Evolutionary conservation across 2,113 vertebrate genomes (phyloP), one percentile per base, ranked within the genome.

Genomic region (Lathamus discolor): DNA sequence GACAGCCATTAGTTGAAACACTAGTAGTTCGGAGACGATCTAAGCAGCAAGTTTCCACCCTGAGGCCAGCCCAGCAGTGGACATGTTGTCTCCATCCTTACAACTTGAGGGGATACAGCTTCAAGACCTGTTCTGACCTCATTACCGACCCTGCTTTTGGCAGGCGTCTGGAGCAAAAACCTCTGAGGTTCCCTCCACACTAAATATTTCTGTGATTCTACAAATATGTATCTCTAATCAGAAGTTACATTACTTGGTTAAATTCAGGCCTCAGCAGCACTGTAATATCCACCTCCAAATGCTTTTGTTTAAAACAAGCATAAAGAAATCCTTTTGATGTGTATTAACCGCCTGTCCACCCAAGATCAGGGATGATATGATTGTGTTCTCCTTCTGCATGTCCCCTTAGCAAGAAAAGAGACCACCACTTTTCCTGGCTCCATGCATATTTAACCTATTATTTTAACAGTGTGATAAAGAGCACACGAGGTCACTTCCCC

Each of bases 381-480:
- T 62, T 37, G 22, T 59, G 33, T 41, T 72, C 43, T 62, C n/a
- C 15, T 39, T 27, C 57, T 22, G 7, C 0, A 0, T 17, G 2
- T 69, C 7, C 7, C 55, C 43, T 44, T 13, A 43, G 27, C 3
- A 3, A 12, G 18, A 43, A 76, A 48, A 16, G 9, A 64, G 31
- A 62, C 7, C 37, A 75, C 7, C 27, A 55, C 24, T 78, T 59
- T 37, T 82, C 48, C 37, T n/a, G n/a, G 37, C 7, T 67, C 35
- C 23, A 33, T 0, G 0, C 6, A 20, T 37, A 62, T 69, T 90
- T 57, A 73, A 85, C 24, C 44, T 44, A 64, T 33, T 55, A 25
- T 70, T 70, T 76, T 59, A 89, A n/a, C 9, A 37, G 20, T 10
- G 31, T 2, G 22, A 73, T 14, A 57, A 64, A 85, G n/a, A 20